Evolutionary conservation across 2,113 vertebrate species (phyloP).

Genomic region (Sturnus vulgaris): DNA sequence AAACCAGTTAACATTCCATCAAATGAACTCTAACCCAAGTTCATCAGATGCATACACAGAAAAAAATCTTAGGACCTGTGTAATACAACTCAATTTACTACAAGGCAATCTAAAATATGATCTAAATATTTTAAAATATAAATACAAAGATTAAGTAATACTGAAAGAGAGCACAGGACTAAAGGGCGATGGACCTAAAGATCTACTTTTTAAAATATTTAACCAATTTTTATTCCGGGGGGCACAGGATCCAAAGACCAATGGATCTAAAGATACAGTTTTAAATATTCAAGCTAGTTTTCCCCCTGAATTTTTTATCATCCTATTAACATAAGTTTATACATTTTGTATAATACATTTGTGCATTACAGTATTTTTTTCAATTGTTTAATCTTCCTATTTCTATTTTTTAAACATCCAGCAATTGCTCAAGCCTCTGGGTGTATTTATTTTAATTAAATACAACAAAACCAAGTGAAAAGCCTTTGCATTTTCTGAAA

Average conservation of each 20-base stretch:
- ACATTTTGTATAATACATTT: neutral
- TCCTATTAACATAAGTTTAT: constrained; percentile 13
- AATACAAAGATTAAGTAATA: neutral
- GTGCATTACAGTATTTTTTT: neutral
- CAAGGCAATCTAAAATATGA: neutral
- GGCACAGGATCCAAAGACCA: neutral
- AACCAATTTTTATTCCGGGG: neutral
- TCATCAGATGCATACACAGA: neutral
- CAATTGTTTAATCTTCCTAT: constrained; percentile 38
- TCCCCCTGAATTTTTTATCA: neutral
- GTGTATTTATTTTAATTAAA: constrained; percentile 61
- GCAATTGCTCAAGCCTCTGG: constrained; percentile 43
- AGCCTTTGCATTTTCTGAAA: constrained; percentile 14
- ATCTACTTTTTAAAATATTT: neutral
- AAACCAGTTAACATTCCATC: neutral
- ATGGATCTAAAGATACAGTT: constrained; percentile 10
- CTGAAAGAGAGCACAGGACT: neutral
- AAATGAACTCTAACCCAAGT: neutral
- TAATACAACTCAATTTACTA: neutral
- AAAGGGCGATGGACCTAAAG: neutral
- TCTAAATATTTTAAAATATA: neutral
- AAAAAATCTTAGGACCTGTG: neutral
- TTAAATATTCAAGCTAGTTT: constrained; percentile 26
- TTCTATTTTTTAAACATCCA: constrained; percentile 32
- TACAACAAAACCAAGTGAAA: constrained; percentile 30